These are phyloP conservation scores for Patella caerulea DNA, from an alignment of 2,888 invertebrate species.

Conservation along the genomic window DNA sequence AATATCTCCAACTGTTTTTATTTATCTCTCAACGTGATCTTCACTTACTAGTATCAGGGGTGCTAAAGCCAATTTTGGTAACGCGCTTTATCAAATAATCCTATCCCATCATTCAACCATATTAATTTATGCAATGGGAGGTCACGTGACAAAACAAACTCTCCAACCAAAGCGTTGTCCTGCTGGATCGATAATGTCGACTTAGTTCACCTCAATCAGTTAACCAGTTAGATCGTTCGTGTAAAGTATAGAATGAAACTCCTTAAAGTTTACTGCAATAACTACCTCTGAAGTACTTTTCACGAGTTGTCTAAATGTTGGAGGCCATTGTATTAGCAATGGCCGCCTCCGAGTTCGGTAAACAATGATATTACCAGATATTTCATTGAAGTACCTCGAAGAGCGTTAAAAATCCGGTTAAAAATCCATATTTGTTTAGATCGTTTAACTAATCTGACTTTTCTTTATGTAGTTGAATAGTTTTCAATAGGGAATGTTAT, in stretches of 20 bases:
- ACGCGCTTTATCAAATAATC: constrained; percentile 56
- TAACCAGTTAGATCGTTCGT: constrained; percentile 5
- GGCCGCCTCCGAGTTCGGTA: too few species aligned
- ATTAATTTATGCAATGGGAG: constrained; percentile 56
- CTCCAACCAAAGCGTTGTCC: constrained; percentile 14
- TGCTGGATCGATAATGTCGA: constrained; percentile 4
- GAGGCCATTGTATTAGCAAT: too few species aligned
- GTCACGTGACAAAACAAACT: constrained; percentile 46
- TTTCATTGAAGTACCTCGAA: too few species aligned
- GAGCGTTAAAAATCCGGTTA: too few species aligned
- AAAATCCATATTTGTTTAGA: constrained; percentile 10
- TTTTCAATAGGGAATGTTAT: neutral
- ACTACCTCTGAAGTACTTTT: neutral
- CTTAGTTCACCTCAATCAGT: neutral
- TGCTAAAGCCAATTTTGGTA: constrained; percentile 43
- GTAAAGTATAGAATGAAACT: constrained; percentile 1
- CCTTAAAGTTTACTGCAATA: neutral
- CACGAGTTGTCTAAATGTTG: neutral
- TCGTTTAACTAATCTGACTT: constrained; percentile 2
- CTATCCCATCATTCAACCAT: constrained; percentile 57
- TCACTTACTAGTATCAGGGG: constrained; percentile 21
- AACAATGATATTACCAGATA: too few species aligned
- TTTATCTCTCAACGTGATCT: constrained; percentile 9
- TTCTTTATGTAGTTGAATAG: constrained; percentile 5
- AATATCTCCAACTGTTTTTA: constrained; percentile 18